Base-by-base conservation (phyloP, 2,797 vertebrate genomes). In the Gymnopithys bicolor region DNA sequence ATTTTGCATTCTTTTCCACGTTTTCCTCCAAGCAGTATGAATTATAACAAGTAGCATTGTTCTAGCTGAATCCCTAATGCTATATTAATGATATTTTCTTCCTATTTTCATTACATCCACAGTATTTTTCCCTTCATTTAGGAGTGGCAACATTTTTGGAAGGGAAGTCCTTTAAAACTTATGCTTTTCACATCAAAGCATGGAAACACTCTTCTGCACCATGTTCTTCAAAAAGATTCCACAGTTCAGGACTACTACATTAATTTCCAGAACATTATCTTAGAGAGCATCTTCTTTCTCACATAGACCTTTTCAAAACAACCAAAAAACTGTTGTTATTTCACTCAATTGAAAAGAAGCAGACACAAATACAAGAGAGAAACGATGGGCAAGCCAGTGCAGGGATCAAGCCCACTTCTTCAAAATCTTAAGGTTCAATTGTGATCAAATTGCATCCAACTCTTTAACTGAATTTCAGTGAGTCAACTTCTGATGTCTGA, bases 21-120 rank as follows among this genome's bases (percentile, higher is more conserved):
- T 83, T 94, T 94, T 94, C 76, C 84, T 92, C 91, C 76, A 94
- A 41, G 74, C 84, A 85, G 71, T 83, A 85, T 96, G 87, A 96
- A 93, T 91, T 93, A 84, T 60, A 96, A 91, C 89, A 93, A 89
- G 76, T 60, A 96, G 86, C 76, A 94, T 94, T 97, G 92, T 95
- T 95, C 94, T 96, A 93, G 58, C 28, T 87, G 86, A 97, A 92
- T 84, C 59, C 63, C 82, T 82, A 89, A 95, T 86, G 89, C 39
- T 90, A 58, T 48, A 56, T 74, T 85, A 94, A 93, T 67, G 16
- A 18, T 60, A 87, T 80, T 80, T 93, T 91, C 60, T 93, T 93
- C 80, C 85, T 91, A 73, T 87, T 93, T 93, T 84, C 67, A 84
- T 76, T 79, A 82, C 48, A 84, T 41, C 23, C 19, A 5, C 58